Percentiles rank a stretch among this genome's conserved stretches.
These are phyloP conservation scores for Lateolabrax maculatus DNA, from an alignment of 2,797 vertebrate species.

Conservation along the genomic window DNA sequence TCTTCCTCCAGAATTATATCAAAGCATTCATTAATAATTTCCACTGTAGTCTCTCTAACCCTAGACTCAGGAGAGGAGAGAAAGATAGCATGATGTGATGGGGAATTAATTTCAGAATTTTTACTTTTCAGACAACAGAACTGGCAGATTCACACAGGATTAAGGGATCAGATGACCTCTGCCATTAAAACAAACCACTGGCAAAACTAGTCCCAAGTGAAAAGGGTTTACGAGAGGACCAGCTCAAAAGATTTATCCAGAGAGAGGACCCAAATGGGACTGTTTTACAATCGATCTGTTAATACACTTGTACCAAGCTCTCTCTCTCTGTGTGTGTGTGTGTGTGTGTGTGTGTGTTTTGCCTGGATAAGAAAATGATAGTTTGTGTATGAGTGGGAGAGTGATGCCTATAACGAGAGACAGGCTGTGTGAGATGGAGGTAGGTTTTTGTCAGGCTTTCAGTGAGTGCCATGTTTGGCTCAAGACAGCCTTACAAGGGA, in stretches of 20 bases:
- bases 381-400: neutral
- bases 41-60: neutral
- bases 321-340: neutral
- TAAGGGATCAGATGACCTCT: neutral
- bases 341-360: neutral
- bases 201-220: neutral
- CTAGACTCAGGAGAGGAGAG: neutral
- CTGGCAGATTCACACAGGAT: neutral
- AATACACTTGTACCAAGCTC: neutral
- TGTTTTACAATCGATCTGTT: neutral
- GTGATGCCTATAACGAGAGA: slow-evolving; percentile 5
- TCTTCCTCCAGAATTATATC: neutral
- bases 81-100: neutral
- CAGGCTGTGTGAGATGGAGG: slow-evolving; percentile 10
- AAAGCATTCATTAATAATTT: neutral
- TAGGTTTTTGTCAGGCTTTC: slow-evolving; percentile 35
- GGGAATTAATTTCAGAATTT: neutral
- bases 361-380: neutral
- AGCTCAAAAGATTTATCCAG: neutral
- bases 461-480: slow-evolving; percentile 14
- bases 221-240: neutral
- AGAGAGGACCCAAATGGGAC: neutral
- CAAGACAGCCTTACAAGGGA: slow-evolving; percentile 1
- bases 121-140: neutral
- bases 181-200: neutral